These are phyloP conservation scores for Epizoanthus fatuus DNA, from an alignment of 92 coral and sea anemone species.

Conservation along the genomic window DNA sequence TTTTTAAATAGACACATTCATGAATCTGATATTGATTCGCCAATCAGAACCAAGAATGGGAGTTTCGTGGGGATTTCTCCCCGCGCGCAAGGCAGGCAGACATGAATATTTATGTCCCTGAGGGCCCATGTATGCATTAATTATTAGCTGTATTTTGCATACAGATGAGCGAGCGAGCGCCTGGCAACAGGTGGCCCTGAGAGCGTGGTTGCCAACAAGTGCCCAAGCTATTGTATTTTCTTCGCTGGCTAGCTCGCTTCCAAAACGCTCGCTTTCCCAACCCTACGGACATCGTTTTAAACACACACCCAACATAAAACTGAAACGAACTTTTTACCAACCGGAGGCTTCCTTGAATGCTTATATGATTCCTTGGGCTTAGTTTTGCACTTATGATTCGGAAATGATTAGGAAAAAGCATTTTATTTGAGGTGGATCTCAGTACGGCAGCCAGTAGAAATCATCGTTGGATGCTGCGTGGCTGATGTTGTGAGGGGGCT, in stretches of 20 bases:
- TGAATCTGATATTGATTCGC: slow-evolving; percentile 26
- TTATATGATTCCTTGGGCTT: slow-evolving; percentile 53
- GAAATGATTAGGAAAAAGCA: slow-evolving; percentile 81
- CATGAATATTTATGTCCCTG: slow-evolving; percentile 73
- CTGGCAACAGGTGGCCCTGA: slow-evolving; percentile 96
- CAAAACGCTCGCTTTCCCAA: slow-evolving; percentile 58
- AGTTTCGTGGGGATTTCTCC: slow-evolving; percentile 32
- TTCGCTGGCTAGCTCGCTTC: slow-evolving; percentile 54
- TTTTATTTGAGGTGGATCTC: slow-evolving; percentile 60
- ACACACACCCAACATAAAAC: slow-evolving; percentile 25
- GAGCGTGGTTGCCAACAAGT: slow-evolving; percentile 70
- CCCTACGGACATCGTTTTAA: not conserved
- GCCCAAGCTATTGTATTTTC: slow-evolving; percentile 55
- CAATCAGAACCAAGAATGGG: slow-evolving; percentile 6
- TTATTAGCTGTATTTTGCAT: slow-evolving; percentile 88
- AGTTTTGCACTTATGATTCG: slow-evolving; percentile 60
- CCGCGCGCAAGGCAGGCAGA: slow-evolving; percentile 9
- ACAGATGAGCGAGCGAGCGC: slow-evolving; percentile 86
- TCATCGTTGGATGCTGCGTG: slow-evolving; percentile 48
- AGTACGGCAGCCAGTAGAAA: slow-evolving; percentile 72
- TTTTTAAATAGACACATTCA: slow-evolving; percentile 21
- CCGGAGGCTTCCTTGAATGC: slow-evolving; percentile 23
- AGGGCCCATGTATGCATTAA: slow-evolving; percentile 71
- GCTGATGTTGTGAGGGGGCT: slow-evolving; percentile 75
- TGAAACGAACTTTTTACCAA: slow-evolving; percentile 46